phyloP scores from a whole-genome alignment of 2,888 invertebrate genomes.

The Lapara coniferarum region DNA sequence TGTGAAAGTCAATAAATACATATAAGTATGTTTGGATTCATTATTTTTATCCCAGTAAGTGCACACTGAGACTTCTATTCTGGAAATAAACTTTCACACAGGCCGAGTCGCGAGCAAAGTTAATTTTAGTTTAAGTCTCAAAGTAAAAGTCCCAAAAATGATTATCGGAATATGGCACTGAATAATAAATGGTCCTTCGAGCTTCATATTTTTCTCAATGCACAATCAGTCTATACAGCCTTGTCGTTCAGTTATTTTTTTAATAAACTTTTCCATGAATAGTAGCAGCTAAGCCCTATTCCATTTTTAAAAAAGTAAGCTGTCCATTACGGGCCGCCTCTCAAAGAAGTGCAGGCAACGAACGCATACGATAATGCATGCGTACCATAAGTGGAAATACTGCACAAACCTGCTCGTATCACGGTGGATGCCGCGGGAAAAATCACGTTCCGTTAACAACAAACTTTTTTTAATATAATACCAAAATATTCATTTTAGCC shows the following conservation, averaged over 20 bases:
- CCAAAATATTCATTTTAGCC: not conserved
- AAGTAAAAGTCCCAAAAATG: too few species aligned
- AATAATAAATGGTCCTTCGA: not conserved
- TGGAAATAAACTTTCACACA: too few species aligned
- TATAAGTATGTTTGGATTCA: too few species aligned
- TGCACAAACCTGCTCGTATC: constrained; percentile 63
- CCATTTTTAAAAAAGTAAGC: not conserved
- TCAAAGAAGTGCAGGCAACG: constrained; percentile 51
- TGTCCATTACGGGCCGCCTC: constrained; percentile 9
- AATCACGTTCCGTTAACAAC: constrained; percentile 42
- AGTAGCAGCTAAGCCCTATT: not conserved
- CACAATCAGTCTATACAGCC: not conserved
- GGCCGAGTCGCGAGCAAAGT: too few species aligned
- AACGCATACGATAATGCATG: constrained; percentile 45
- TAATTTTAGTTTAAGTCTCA: too few species aligned
- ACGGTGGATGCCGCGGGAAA: constrained; percentile 53
- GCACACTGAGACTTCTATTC: too few species aligned
- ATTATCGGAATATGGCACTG: too few species aligned
- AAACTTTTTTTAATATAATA: not conserved
- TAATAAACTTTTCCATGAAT: not conserved
- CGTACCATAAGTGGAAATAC: constrained; percentile 67
- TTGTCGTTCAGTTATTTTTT: not conserved
- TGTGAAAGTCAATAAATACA: too few species aligned
- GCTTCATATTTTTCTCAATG: not conserved
- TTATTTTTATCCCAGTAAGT: too few species aligned